Base-by-base conservation (phyloP, 2,113 vertebrate genomes). In the Ochotona curzoniae region DNA sequence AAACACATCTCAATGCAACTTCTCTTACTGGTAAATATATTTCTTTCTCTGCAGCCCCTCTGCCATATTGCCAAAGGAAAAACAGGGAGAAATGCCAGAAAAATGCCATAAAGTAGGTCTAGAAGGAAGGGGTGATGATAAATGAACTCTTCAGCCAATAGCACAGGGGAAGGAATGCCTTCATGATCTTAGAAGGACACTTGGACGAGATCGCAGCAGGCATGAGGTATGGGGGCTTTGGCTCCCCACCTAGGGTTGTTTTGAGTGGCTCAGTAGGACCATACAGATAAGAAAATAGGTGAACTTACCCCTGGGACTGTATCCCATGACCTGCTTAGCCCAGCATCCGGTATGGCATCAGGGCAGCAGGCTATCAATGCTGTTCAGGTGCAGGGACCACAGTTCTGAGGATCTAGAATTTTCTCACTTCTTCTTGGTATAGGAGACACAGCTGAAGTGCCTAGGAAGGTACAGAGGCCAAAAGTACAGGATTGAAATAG, bases 1-100 rank as follows among this genome's bases (percentile, higher is more conserved):
- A 85, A 90, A 92, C 57, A 25, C 13, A 47, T 70, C 73, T 75
- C 21, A 12, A n/a, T 35, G 30, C 74, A 14, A 86, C 76, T 95
- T 78, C 79, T 93, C 44, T 35, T 21, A 38, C 1, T 49, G 74
- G 61, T 67, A 49, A 70, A 64, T 75, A 26, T 5, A 3, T 81
- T 84, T 71, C 70, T 60, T 78, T 82, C 47, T 10, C 9, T 5
- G 54, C 1, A 63, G 28, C 20, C 6, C 23, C 69, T 69, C 25
- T 21, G 32, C 60, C 38, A 4, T 7, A 32, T 17, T 60, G 60
- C 10, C 47, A 11, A 63, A 20, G 21, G 20, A 20, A 47, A 67
- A 17, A 18, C 54, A 25, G 25, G 82, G 2, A 88, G 12, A 78
- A 60, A 9, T 57, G 4, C 35, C 6, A 2, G 2, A 88, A 20